Percentiles rank a stretch among this genome's conserved stretches.
phyloP scores from a whole-genome alignment of 2,888 invertebrate genomes.

The Drosophila percnosoma region DNA sequence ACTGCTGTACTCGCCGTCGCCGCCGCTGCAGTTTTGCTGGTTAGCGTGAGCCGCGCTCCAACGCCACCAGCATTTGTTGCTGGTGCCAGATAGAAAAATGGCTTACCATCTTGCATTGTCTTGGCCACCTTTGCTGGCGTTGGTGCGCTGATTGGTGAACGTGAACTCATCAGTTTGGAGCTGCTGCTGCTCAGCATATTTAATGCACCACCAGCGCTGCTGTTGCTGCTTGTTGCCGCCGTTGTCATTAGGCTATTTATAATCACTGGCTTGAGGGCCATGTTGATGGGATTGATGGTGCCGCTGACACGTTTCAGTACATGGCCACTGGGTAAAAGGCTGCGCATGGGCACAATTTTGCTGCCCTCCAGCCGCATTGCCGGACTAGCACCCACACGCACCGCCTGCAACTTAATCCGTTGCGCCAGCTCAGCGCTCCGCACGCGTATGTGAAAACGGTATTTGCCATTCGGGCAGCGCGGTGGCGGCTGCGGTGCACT shows the following conservation, averaged over 20 bases:
- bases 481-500: constrained; percentile 87
- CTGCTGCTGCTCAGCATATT: constrained; percentile 57
- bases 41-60: constrained; percentile 87
- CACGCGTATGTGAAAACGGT: constrained; percentile 87
- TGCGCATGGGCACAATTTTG: constrained; percentile 82
- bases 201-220: constrained; percentile 22
- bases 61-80: constrained; percentile 84
- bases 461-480: constrained; percentile 88
- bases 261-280: constrained; percentile 66
- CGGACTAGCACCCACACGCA: constrained; percentile 85
- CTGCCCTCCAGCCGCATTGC: constrained; percentile 84
- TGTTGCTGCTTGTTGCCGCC: constrained; percentile 8
- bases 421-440: constrained; percentile 84
- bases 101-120: constrained; percentile 90
- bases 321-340: constrained; percentile 64
- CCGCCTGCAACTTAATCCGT: constrained; percentile 75
- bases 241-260: constrained; percentile 58
- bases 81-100: constrained; percentile 89
- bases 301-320: constrained; percentile 73
- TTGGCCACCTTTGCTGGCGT: constrained; percentile 86
- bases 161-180: constrained; percentile 56
- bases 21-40: constrained; percentile 80
- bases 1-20: constrained; percentile 30
- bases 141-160: constrained; percentile 65
- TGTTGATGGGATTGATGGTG: constrained; percentile 78